Percentiles rank a stretch among this genome's conserved stretches.
These are phyloP conservation scores for Todus mexicanus DNA, from an alignment of 2,797 vertebrate genomes.

Conservation along the genomic window DNA sequence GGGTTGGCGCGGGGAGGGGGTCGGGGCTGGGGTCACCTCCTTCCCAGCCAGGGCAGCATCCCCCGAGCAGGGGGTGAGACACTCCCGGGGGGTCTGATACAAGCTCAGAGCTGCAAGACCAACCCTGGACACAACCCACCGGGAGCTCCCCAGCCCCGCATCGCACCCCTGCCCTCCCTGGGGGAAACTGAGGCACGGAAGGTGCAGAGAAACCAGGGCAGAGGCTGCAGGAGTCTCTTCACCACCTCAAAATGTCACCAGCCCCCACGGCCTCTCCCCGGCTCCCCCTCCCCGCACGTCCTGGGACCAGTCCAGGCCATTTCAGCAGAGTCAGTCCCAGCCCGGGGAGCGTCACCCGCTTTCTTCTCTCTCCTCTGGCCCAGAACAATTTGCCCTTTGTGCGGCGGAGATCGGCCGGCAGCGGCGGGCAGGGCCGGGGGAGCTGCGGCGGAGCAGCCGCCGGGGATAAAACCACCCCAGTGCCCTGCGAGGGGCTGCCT, in stretches of 20 bases:
- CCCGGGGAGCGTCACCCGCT: background rate
- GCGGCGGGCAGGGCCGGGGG: background rate
- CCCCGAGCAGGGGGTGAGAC: background rate
- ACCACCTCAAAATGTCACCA: background rate
- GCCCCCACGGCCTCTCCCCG: background rate
- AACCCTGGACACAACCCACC: background rate
- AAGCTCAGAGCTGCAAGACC: background rate
- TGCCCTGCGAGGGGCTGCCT: background rate
- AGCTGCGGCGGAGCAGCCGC: rapidly evolving
- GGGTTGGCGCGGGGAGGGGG: background rate
- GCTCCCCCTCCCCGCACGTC: background rate
- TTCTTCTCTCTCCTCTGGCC: background rate
- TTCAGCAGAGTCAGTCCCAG: background rate
- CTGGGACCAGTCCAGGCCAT: background rate
- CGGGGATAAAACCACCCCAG: background rate
- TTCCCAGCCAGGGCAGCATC: background rate
- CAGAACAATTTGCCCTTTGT: conserved; percentile 59
- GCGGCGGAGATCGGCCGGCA: background rate
- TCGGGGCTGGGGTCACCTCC: background rate
- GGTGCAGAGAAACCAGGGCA: background rate
- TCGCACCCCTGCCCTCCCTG: rapidly evolving
- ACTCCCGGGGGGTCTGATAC: background rate
- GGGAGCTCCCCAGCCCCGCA: background rate
- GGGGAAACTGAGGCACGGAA: background rate
- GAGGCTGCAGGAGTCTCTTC: background rate